Percentiles rank a stretch among this genome's conserved stretches.
phyloP scores from a whole-genome alignment of 2,797 vertebrate genomes.

The Siniperca undulata region DNA sequence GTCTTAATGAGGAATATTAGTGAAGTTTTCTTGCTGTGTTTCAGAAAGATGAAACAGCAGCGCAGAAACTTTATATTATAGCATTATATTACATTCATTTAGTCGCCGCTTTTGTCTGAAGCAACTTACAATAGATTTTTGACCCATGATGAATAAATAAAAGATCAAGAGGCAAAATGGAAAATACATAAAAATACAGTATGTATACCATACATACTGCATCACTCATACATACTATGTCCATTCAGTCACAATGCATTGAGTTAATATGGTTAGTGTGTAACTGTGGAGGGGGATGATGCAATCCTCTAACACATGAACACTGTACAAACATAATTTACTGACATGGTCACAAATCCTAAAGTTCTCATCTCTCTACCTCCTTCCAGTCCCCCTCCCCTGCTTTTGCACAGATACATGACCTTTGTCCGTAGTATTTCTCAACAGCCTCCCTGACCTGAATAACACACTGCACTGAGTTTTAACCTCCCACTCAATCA shows the following conservation, averaged over 20 bases:
- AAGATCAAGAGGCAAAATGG: background rate
- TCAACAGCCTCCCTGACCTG: slow-evolving; percentile 32
- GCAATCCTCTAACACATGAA: background rate
- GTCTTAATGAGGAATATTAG: background rate
- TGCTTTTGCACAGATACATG: background rate
- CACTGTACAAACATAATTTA: background rate
- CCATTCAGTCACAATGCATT: background rate
- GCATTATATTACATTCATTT: background rate
- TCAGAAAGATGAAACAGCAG: background rate
- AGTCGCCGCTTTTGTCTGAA: background rate
- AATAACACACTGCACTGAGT: slow-evolving; percentile 25
- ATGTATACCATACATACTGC: background rate
- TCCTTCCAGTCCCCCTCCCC: background rate
- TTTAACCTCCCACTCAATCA: slow-evolving; percentile 60
- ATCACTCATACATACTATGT: background rate
- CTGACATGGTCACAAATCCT: slow-evolving; percentile 3
- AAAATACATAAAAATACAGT: background rate
- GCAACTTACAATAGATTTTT: background rate
- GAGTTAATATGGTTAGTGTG: background rate
- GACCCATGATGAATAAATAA: background rate
- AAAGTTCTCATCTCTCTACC: background rate
- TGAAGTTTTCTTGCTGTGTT: background rate
- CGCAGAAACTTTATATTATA: background rate
- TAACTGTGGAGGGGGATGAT: background rate
- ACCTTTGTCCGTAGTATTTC: slow-evolving; percentile 69